Evolutionary conservation across 2,797 vertebrate genomes (phyloP).

Genomic region (Chelmon rostratus): DNA sequence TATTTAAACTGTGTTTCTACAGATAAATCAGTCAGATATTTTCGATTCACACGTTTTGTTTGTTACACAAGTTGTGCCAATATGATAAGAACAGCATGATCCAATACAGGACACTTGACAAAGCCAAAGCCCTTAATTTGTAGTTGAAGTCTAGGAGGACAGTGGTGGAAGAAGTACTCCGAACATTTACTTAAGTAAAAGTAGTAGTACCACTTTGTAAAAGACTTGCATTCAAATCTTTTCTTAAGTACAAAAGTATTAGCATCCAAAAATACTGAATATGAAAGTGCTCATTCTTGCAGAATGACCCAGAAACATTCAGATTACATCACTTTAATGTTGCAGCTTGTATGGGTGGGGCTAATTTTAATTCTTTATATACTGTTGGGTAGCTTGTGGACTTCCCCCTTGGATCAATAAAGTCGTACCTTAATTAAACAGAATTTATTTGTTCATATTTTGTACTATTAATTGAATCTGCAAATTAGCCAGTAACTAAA

Average conservation of each 20-base stretch:
- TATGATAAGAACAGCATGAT: conserved; percentile 8
- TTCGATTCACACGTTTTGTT: conserved; percentile 14
- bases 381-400: too few relatives aligned
- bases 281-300: neutral
- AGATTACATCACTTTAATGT: too few relatives aligned
- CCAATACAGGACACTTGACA: neutral
- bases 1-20: conserved; percentile 13
- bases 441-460: neutral
- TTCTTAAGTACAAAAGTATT: neutral
- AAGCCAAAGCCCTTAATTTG: conserved; percentile 6
- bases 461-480: neutral
- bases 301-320: neutral
- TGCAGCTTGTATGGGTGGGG: neutral
- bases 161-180: neutral
- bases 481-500: neutral
- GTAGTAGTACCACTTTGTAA: neutral
- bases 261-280: neutral
- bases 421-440: neutral
- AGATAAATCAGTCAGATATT: neutral
- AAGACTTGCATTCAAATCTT: neutral
- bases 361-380: too few relatives aligned
- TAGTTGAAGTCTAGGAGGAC: conserved; percentile 9
- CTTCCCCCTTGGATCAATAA: neutral
- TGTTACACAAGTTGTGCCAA: conserved; percentile 36
- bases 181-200: neutral